Percentiles rank a stretch among this genome's conserved stretches.
Conservation (phyloP, 2,797 vertebrate species). For the Acestrorhynchus altus region DNA sequence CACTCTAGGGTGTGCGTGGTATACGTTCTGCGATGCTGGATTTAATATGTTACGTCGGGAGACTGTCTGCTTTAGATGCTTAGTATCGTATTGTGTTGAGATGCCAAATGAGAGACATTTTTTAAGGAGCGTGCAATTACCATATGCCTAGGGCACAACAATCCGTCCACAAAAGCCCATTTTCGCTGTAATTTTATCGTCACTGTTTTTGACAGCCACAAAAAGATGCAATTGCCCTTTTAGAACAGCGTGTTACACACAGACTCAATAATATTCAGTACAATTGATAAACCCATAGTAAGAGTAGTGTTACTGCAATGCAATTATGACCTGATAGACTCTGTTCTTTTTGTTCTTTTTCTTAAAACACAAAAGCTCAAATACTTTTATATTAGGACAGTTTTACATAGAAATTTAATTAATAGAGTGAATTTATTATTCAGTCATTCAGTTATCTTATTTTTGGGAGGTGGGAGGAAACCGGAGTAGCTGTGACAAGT, state of each 20-base stretch:
- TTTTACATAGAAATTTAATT: too few relatives aligned
- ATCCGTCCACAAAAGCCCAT: slow-evolving; percentile 34
- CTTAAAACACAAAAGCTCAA: too few relatives aligned
- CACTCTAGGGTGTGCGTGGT: neutral
- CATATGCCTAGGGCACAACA: slow-evolving; percentile 40
- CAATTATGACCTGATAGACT: too few relatives aligned
- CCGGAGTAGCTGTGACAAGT: too few relatives aligned
- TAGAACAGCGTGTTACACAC: neutral
- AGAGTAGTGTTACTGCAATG: neutral
- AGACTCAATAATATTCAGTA: neutral
- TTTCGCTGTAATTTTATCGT: slow-evolving; percentile 28
- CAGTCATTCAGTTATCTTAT: too few relatives aligned
- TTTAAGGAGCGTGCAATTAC: slow-evolving; percentile 38
- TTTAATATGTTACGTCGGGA: slow-evolving; percentile 44
- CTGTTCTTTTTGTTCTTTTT: too few relatives aligned
- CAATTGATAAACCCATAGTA: neutral
- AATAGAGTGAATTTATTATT: too few relatives aligned
- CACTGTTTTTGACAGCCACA: slow-evolving; percentile 22
- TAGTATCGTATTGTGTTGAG: slow-evolving; percentile 44
- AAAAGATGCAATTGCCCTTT: slow-evolving; percentile 14
- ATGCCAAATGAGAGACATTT: slow-evolving; percentile 48
- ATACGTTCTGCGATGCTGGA: slow-evolving; percentile 22
- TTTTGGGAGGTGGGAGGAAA: too few relatives aligned
- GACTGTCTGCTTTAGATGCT: slow-evolving; percentile 47
- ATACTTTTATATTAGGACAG: too few relatives aligned